phyloP scores from a whole-genome alignment of 2,888 invertebrate species.

The Aleiodes testaceus region DNA sequence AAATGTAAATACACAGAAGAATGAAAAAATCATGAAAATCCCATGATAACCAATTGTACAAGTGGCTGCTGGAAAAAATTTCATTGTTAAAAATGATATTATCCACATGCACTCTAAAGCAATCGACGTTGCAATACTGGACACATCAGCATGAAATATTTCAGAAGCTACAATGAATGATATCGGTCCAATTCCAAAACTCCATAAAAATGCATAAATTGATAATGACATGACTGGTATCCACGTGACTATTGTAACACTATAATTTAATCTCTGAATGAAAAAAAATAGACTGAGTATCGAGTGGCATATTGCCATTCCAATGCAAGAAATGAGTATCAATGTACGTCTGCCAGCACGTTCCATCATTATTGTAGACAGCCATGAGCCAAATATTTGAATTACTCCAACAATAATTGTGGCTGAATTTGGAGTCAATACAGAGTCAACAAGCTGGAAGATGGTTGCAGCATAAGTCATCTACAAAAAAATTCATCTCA shows the following conservation, averaged over 20 bases:
- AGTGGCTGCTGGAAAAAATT: constrained; percentile 60
- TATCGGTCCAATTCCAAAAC: constrained; percentile 75
- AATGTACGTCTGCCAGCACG: constrained; percentile 76
- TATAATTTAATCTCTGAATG: constrained; percentile 46
- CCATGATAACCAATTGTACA: constrained; percentile 61
- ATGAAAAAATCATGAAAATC: constrained; percentile 64
- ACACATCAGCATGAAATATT: constrained; percentile 71
- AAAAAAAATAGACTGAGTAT: constrained; percentile 62
- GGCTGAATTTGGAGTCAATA: constrained; percentile 74
- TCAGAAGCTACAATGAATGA: constrained; percentile 75
- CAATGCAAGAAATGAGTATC: constrained; percentile 71
- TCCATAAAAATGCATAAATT: constrained; percentile 74
- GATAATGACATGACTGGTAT: constrained; percentile 75
- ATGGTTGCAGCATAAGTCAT: constrained; percentile 75
- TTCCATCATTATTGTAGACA: constrained; percentile 75
- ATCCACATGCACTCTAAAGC: constrained; percentile 23
- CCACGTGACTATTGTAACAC: constrained; percentile 71
- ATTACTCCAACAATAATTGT: constrained; percentile 78
- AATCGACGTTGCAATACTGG: constrained; percentile 57
- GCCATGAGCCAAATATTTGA: constrained; percentile 74
- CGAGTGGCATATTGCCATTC: constrained; percentile 66
- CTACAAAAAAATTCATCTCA: constrained; percentile 59
- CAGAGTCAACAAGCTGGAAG: constrained; percentile 75
- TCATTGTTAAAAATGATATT: constrained; percentile 57
- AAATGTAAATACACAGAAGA: constrained; percentile 57